Conservation (phyloP, 2,888 invertebrate species). For the Leucoma salicis region DNA sequence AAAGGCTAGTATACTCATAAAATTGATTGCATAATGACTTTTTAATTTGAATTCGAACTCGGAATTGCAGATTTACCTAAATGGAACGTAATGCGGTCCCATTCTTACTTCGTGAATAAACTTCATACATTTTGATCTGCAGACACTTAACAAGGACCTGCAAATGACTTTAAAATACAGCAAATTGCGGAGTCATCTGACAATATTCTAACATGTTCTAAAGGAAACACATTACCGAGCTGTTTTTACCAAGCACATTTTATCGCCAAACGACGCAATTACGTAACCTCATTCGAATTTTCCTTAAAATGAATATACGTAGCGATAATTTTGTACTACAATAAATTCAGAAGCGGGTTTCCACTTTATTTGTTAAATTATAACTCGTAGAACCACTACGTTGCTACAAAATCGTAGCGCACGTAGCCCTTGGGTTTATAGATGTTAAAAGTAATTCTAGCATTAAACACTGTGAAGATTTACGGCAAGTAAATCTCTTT, state of each 20-base stretch:
- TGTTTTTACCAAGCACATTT: slow-evolving; percentile 20
- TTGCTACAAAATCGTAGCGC: slow-evolving; percentile 20
- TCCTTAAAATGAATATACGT: slow-evolving; percentile 18
- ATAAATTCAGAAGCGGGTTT: slow-evolving; percentile 13
- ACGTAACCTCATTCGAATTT: slow-evolving; percentile 24
- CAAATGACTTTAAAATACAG: slow-evolving; percentile 60
- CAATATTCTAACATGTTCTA: slow-evolving; percentile 16
- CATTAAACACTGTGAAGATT: background rate
- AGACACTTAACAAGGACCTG: slow-evolving; percentile 15
- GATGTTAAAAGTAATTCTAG: background rate
- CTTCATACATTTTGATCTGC: too few species aligned
- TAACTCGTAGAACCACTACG: background rate
- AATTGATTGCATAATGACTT: too few species aligned
- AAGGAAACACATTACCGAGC: slow-evolving; percentile 16
- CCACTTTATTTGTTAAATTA: slow-evolving; percentile 6
- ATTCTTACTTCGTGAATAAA: too few species aligned
- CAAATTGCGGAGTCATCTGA: slow-evolving; percentile 47
- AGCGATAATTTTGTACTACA: slow-evolving; percentile 18
- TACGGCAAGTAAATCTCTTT: background rate
- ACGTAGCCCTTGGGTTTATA: slow-evolving; percentile 10
- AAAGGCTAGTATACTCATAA: too few species aligned
- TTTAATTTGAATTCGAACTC: too few species aligned
- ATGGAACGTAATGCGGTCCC: too few species aligned
- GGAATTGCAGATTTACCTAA: too few species aligned
- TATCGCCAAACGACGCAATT: slow-evolving; percentile 19